Base-by-base conservation (phyloP, 1,140 invertebrate species). In the Parapsyche elsis region DNA sequence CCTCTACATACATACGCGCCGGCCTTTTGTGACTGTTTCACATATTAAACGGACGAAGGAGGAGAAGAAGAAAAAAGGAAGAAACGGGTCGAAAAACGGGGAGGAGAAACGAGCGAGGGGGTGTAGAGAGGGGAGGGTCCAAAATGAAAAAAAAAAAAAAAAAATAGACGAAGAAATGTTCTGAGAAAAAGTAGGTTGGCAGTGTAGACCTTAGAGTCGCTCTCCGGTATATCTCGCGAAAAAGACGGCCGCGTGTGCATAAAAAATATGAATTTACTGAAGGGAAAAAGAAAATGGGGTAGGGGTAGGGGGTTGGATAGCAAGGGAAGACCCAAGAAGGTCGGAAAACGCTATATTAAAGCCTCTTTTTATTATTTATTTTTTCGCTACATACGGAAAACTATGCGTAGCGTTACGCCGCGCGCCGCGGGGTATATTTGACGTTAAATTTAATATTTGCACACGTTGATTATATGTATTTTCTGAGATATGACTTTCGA, bases 201-300 rank as follows among this genome's bases (percentile, higher is more conserved):
- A 23, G n/a, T n/a, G 71, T 44, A 23, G 74, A 59, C 74, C 74
- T 76, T 38, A 23, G 46, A 57, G 71, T 71, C 70, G 19, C 12
- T 21, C 38, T 26, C 9, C 14, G 45, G 59, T 80, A 77, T 80
- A 77, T 71, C 73, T 23, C 59, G n/a, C 74, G 53, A 26, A 80
- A 77, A 76, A 71, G 79, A 80, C 64, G 73, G 79, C 74, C 21
- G 80, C 53, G 46, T 64, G 80, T 61, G 74, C 76, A 81, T 78
- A 81, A 76, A 76, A 80, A 81, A 78, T 81, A 81, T 81, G 80
- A 81, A 81, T 81, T 78, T 81, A 81, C 80, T 67, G 70, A 16
- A 46, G 14, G 10, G 44, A 44, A n/a, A 75, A n/a, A 46, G 71
- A 57, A 26, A 26, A 16, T n/a, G 10, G 7, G 14, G 23, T 12